Conservation (phyloP, 2,797 vertebrate genomes). For the Arnoldichthys spilopterus region DNA sequence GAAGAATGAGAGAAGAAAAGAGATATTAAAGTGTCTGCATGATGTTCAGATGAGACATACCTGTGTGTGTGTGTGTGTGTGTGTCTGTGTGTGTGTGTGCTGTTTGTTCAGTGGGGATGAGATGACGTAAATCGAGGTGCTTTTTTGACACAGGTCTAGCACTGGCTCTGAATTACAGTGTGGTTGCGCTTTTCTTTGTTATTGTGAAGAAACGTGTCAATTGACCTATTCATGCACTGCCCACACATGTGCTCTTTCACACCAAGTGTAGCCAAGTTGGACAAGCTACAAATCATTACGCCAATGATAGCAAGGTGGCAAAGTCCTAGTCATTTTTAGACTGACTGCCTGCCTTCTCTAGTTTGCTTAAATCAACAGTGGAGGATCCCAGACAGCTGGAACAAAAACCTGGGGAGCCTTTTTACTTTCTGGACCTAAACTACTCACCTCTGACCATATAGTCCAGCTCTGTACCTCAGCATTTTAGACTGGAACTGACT, state of each 20-base stretch:
- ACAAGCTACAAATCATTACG: neutral
- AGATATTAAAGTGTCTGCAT: slow-evolving; percentile 40
- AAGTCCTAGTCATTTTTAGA: neutral
- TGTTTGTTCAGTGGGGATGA: neutral
- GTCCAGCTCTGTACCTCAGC: neutral
- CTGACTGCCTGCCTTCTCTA: too few species aligned
- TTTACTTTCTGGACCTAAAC: neutral
- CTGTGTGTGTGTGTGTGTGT: neutral
- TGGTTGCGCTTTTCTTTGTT: neutral
- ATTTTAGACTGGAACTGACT: neutral
- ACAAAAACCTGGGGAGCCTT: too few species aligned
- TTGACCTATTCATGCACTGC: neutral
- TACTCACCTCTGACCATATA: too few species aligned
- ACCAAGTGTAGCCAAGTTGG: neutral
- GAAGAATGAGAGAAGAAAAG: slow-evolving; percentile 36
- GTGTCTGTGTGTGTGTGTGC: neutral
- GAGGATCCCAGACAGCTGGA: too few species aligned
- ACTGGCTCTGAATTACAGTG: neutral
- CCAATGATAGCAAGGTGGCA: neutral
- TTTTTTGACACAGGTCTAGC: neutral
- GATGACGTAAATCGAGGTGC: slow-evolving; percentile 2
- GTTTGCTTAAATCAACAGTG: too few species aligned
- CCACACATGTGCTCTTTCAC: neutral
- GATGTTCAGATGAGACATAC: slow-evolving; percentile 14
- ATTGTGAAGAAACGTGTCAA: neutral